A percentile compares a stretch with the other conserved stretches of the same genome.
These are phyloP conservation scores for Hypsopygia costalis DNA, from an alignment of 2,888 invertebrate genomes.

Conservation along the genomic window DNA sequence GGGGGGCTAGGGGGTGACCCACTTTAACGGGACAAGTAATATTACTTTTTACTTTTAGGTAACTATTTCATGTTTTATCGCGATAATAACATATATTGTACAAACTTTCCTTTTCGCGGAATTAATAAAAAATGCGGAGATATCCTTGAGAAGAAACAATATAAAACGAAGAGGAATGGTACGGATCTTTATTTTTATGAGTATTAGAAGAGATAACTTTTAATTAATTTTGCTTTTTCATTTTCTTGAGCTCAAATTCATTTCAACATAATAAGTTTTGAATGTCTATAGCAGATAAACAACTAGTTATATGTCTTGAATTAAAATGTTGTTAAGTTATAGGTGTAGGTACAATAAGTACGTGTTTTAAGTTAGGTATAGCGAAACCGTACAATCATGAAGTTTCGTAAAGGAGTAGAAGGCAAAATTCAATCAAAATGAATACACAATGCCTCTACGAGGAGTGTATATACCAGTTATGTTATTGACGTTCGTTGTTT, in stretches of 20 bases:
- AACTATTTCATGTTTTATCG: constrained; percentile 79
- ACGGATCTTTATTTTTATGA: not conserved
- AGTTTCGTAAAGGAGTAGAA: constrained; percentile 30
- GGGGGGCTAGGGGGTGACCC: constrained; percentile 71
- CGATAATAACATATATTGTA: constrained; percentile 67
- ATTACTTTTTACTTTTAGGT: constrained; percentile 81
- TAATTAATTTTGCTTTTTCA: not conserved
- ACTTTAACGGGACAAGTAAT: constrained; percentile 81
- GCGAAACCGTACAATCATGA: not conserved
- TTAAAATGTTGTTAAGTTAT: no score
- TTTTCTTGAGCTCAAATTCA: not conserved
- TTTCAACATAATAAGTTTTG: no score
- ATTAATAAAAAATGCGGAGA: constrained; percentile 17
- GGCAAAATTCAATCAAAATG: constrained; percentile 60
- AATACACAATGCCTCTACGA: constrained; percentile 46
- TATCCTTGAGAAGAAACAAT: not conserved
- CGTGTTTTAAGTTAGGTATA: no score
- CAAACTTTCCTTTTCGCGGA: constrained; percentile 37
- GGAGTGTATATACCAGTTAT: constrained; percentile 39
- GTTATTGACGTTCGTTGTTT: constrained; percentile 62
- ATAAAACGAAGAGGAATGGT: not conserved
- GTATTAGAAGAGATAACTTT: not conserved
- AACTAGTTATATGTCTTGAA: no score
- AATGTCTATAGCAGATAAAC: no score
- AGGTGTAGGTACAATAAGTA: no score